Percentiles rank a stretch among this genome's conserved stretches.
Evolutionary conservation across 2,113 vertebrate species (phyloP).

Genomic region (Corapipo altera): DNA sequence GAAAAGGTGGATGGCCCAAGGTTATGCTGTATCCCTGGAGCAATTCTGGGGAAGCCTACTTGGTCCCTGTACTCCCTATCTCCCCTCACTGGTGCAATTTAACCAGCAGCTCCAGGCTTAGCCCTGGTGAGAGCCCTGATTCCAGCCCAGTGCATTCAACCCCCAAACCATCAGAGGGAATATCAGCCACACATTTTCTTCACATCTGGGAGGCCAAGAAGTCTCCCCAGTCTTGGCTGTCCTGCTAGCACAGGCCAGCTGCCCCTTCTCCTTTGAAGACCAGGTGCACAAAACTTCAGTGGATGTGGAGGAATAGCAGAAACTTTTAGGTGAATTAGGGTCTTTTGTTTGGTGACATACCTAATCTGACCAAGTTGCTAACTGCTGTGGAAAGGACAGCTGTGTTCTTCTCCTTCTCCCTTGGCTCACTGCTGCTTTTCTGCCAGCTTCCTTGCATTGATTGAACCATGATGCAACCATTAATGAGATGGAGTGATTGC

Average conservation of each 20-base stretch:
- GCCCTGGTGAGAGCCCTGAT: neutral
- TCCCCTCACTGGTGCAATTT: neutral
- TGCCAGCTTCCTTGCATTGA: neutral
- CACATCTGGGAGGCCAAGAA: neutral
- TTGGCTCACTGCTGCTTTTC: neutral
- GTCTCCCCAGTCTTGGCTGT: neutral
- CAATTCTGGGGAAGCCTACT: neutral
- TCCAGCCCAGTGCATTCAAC: neutral
- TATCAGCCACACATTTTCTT: neutral
- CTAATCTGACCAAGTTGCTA: neutral
- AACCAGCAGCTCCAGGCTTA: neutral
- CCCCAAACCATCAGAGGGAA: rapidly evolving
- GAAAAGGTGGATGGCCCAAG: neutral
- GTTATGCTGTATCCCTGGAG: neutral
- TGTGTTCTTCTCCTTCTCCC: neutral
- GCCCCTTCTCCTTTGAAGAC: neutral
- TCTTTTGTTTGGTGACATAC: neutral
- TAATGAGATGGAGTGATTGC: neutral
- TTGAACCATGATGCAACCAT: neutral
- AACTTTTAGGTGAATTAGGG: neutral
- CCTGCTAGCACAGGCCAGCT: neutral
- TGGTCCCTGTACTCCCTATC: neutral
- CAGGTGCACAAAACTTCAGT: neutral
- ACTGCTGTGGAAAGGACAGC: neutral
- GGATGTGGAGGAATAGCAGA: neutral